A percentile compares a stretch with the other conserved stretches of the same genome.
Evolutionary conservation across 2,113 vertebrate species (phyloP).

Genomic region (Phrynocephalus versicolor): DNA sequence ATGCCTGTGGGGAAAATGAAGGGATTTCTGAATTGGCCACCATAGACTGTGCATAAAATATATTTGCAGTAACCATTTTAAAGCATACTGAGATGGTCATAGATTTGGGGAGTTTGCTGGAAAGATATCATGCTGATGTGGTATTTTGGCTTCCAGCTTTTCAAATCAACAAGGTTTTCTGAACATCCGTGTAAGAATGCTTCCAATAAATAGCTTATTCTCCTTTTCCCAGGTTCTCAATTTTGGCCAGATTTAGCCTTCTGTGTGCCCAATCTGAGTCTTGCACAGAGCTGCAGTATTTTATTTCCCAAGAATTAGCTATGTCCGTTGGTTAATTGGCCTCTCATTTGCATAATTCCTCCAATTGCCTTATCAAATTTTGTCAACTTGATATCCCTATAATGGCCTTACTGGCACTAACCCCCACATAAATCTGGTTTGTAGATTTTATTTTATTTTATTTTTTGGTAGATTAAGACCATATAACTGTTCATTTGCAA

Average conservation of each 20-base stretch:
- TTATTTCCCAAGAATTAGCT: conserved; percentile 44
- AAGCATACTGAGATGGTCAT: conserved; percentile 21
- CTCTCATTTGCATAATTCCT: conserved; percentile 37
- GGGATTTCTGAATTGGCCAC: background rate
- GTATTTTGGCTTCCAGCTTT: conserved; percentile 36
- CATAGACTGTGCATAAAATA: background rate
- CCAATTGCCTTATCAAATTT: conserved; percentile 41
- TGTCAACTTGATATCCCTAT: conserved; percentile 29
- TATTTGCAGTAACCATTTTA: background rate
- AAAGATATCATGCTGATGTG: conserved; percentile 23
- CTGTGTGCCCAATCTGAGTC: background rate
- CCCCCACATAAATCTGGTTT: conserved; percentile 21
- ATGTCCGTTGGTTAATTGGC: conserved; percentile 37
- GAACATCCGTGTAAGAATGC: conserved; percentile 29
- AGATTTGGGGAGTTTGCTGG: conserved; percentile 10
- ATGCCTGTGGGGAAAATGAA: background rate
- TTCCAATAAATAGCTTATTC: background rate
- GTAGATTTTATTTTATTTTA: no score
- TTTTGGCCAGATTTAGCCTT: conserved; percentile 15
- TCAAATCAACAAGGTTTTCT: conserved; percentile 3
- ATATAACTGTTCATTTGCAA: conserved; percentile 18
- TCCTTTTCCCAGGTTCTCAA: background rate
- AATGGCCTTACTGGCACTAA: conserved; percentile 19
- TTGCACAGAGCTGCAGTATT: conserved; percentile 18
- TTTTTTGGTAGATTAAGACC: conserved; percentile 7